Conservation (phyloP, 2,888 invertebrate genomes). For the Chorisops tibialis region DNA sequence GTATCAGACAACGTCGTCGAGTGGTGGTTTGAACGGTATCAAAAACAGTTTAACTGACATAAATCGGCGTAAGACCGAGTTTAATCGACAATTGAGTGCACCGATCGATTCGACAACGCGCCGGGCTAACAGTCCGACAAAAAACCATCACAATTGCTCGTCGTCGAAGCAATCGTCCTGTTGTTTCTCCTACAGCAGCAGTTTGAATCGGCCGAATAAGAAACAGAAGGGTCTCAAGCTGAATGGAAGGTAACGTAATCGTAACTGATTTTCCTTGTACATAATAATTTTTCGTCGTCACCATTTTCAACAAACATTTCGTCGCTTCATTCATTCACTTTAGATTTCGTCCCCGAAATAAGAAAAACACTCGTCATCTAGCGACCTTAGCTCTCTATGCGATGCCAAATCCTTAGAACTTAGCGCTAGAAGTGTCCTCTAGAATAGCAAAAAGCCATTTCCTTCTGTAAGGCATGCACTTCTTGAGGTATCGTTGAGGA, state of each 20-base stretch:
- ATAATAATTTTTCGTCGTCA: too few relatives aligned
- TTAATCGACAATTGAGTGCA: constrained; percentile 52
- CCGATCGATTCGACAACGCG: constrained; percentile 47
- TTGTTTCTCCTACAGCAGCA: constrained; percentile 46
- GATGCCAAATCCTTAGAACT: background rate
- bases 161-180: constrained; percentile 47
- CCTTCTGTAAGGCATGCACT: background rate
- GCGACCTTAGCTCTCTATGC: background rate
- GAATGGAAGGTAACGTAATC: constrained; percentile 49
- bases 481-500: too few relatives aligned
- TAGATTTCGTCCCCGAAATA: too few relatives aligned
- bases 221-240: constrained; percentile 49
- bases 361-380: background rate
- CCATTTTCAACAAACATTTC: background rate
- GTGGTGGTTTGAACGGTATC: constrained; percentile 43
- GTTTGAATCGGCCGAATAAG: constrained; percentile 50
- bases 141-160: constrained; percentile 42
- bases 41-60: constrained; percentile 49
- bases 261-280: constrained; percentile 18
- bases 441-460: background rate
- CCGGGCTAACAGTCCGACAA: constrained; percentile 35
- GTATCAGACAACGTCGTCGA: constrained; percentile 43
- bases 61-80: constrained; percentile 49
- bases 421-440: background rate
- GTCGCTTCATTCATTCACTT: too few relatives aligned